Evolutionary conservation across 2,888 invertebrate species (phyloP).

Genomic region (Rosalia funebris): DNA sequence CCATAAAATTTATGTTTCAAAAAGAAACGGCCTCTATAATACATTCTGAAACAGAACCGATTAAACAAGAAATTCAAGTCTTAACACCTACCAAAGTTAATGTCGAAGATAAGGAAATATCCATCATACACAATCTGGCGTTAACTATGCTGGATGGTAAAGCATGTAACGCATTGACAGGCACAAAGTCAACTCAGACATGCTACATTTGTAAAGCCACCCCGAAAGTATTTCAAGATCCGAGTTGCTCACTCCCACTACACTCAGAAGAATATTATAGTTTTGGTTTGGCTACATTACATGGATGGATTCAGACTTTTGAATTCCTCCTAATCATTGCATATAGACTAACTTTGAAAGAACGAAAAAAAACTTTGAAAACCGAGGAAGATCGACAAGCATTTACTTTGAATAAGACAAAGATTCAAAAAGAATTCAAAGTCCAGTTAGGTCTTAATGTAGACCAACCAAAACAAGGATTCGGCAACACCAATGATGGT

Average conservation of each 20-base stretch:
- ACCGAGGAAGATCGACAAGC: background rate
- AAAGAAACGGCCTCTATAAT: slow-evolving; percentile 2
- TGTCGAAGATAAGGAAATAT: background rate
- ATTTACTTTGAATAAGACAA: background rate
- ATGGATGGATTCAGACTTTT: slow-evolving; percentile 39
- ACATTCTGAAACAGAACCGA: background rate
- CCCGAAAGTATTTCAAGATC: background rate
- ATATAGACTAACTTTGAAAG: background rate
- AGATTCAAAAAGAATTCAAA: background rate
- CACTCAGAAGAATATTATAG: background rate
- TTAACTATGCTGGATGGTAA: slow-evolving; percentile 6
- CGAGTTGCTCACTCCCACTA: too few species aligned
- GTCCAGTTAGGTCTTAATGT: background rate
- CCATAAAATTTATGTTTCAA: slow-evolving; percentile 1
- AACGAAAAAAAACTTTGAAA: background rate
- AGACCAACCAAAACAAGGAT: too few species aligned
- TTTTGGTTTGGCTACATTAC: slow-evolving; percentile 2
- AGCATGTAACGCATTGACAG: too few species aligned
- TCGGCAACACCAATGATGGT: background rate
- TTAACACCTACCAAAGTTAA: background rate
- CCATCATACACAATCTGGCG: background rate
- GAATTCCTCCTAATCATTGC: slow-evolving; percentile 22
- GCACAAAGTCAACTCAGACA: background rate
- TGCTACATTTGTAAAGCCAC: slow-evolving; percentile 8
- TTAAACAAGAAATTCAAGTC: background rate